These are phyloP conservation scores for Drosophila pandora DNA, from an alignment of 1,140 invertebrate genomes.

Conservation along the genomic window DNA sequence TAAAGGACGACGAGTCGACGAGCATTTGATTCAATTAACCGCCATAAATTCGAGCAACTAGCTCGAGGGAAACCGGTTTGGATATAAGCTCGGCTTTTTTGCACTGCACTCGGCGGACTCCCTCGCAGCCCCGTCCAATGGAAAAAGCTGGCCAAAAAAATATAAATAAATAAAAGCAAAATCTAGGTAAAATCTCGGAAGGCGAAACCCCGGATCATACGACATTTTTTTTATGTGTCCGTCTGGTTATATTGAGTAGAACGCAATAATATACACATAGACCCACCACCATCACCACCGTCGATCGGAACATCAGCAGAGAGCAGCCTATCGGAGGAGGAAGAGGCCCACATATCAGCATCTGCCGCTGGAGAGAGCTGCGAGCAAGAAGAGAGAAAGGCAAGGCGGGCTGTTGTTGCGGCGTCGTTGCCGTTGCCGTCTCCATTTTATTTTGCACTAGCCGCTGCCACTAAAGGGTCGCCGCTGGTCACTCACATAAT, in stretches of 20 bases:
- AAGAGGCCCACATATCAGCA: conserved; percentile 43
- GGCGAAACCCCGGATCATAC: conserved; percentile 69
- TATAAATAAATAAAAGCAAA: not conserved
- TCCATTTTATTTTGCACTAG: conserved; percentile 48
- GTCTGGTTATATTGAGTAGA: conserved; percentile 77
- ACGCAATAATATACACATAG: conserved; percentile 56
- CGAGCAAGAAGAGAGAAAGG: conserved; percentile 22
- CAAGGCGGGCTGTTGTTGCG: conserved; percentile 9
- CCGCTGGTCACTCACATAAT: conserved; percentile 17
- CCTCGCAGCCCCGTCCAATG: not conserved
- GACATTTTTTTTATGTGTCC: conserved; percentile 67
- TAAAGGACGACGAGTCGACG: conserved; percentile 45
- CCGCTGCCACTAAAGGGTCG: conserved; percentile 34
- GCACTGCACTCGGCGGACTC: not conserved
- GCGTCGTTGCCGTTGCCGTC: conserved; percentile 31
- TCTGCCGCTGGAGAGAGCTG: conserved; percentile 8
- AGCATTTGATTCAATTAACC: conserved; percentile 49
- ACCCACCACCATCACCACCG: conserved; percentile 23
- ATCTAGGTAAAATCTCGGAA: conserved; percentile 39
- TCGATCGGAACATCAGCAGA: conserved; percentile 12
- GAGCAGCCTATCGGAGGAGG: conserved; percentile 3
- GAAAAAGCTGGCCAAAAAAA: conserved; percentile 28
- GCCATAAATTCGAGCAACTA: conserved; percentile 14
- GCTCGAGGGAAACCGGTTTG: conserved; percentile 27
- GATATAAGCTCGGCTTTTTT: conserved; percentile 2